Conservation (phyloP, 2,113 vertebrate genomes). For the Psophia crepitans region DNA sequence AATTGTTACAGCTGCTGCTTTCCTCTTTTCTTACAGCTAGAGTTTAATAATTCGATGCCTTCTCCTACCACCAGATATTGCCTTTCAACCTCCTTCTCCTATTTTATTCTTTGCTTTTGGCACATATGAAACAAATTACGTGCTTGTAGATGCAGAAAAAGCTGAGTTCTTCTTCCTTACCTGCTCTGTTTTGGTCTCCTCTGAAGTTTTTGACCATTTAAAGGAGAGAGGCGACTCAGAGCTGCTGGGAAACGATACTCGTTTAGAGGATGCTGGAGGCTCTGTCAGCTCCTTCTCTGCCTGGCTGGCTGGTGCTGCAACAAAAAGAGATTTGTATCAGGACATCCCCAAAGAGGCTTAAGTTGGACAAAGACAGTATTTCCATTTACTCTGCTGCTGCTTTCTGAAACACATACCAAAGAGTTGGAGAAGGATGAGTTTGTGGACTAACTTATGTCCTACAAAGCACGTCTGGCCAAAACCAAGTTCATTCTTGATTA, state of each 20-base stretch:
- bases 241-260: slow-evolving; percentile 83
- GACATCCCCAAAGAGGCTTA: background rate
- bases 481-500: background rate
- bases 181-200: slow-evolving; percentile 91
- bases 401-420: background rate
- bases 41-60: background rate
- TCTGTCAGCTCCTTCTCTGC: slow-evolving; percentile 88
- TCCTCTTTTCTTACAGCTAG: background rate
- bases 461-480: background rate
- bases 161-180: slow-evolving; percentile 68
- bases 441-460: background rate
- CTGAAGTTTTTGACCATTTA: slow-evolving; percentile 88
- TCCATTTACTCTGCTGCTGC: background rate
- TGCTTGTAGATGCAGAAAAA: background rate
- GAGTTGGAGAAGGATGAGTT: background rate
- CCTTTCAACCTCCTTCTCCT: background rate
- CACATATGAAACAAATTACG: background rate
- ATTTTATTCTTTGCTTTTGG: slow-evolving; percentile 4
- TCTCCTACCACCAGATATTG: background rate
- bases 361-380: background rate
- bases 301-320: slow-evolving; percentile 81
- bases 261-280: slow-evolving; percentile 84
- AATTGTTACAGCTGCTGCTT: background rate
- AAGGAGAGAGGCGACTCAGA: slow-evolving; percentile 85
- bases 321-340: background rate